phyloP scores from a whole-genome alignment of 2,797 vertebrate genomes.

The Macroramphosus scolopax region DNA sequence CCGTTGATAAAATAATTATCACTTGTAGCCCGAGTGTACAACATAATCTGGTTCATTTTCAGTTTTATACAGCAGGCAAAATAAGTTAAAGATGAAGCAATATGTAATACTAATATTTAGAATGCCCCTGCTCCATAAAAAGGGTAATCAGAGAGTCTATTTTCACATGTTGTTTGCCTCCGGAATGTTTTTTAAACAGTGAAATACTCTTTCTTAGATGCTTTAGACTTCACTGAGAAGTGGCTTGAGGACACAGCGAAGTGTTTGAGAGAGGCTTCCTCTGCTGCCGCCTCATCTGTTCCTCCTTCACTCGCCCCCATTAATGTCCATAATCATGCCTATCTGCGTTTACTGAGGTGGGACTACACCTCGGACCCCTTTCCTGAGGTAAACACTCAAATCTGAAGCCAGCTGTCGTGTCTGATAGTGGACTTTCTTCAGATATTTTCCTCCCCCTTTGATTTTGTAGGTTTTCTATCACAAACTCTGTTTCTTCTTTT shows the following conservation, averaged over 20 bases:
- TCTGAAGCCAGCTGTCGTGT: background rate
- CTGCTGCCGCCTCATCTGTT: slow-evolving; percentile 49
- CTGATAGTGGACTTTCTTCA: too few species aligned
- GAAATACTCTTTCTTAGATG: slow-evolving; percentile 82
- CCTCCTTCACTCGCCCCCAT: slow-evolving; percentile 49
- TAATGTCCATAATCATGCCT: slow-evolving; percentile 86
- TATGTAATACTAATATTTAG: too few species aligned
- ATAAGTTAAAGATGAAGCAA: too few species aligned
- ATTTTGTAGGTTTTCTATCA: too few species aligned
- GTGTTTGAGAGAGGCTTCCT: slow-evolving; percentile 63
- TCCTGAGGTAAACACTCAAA: slow-evolving; percentile 83
- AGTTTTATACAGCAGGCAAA: too few species aligned
- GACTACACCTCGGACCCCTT: slow-evolving; percentile 84
- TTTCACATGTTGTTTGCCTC: too few species aligned
- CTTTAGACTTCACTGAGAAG: slow-evolving; percentile 88
- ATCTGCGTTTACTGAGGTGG: slow-evolving; percentile 90
- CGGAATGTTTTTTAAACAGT: too few species aligned
- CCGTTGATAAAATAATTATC: too few species aligned
- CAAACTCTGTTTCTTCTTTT: background rate
- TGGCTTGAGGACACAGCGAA: slow-evolving; percentile 89
- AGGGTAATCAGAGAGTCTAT: too few species aligned
- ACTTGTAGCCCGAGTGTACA: too few species aligned
- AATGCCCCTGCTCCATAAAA: too few species aligned
- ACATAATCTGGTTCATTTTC: too few species aligned
- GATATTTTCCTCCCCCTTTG: background rate